These are phyloP conservation scores for Canis aureus DNA, from an alignment of 2,113 vertebrate genomes.

Conservation along the genomic window DNA sequence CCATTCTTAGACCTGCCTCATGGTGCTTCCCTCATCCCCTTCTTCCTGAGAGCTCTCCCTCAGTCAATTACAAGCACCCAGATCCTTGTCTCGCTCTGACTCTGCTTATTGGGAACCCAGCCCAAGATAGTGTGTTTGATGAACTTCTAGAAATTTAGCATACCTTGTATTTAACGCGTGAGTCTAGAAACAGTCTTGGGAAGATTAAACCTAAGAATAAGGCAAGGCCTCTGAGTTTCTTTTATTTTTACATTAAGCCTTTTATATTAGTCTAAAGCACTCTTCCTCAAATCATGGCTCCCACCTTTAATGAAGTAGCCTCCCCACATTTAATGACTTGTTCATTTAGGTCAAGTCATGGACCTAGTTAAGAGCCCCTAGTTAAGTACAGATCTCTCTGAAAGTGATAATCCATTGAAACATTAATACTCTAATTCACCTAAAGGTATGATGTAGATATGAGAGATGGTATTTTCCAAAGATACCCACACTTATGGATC, in stretches of 20 bases:
- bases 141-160: background rate
- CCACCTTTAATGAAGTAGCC: background rate
- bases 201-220: slow-evolving; percentile 29
- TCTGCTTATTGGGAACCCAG: background rate
- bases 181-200: background rate
- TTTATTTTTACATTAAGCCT: background rate
- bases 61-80: background rate
- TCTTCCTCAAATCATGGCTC: background rate
- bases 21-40: background rate
- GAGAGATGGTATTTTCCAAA: slow-evolving; percentile 44
- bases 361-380: background rate
- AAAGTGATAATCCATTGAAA: background rate
- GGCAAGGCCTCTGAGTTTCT: background rate
- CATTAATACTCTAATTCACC: background rate
- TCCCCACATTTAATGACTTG: background rate
- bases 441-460: background rate
- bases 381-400: background rate
- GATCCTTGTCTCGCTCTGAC: background rate
- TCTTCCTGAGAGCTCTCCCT: background rate
- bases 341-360: background rate
- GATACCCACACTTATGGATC: background rate
- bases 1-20: background rate
- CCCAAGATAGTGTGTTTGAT: background rate
- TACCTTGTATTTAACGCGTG: background rate
- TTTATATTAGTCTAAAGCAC: background rate